A percentile compares a stretch with the other conserved stretches of the same genome.
These are phyloP conservation scores for Oriolus oriolus DNA, from an alignment of 2,113 vertebrate genomes.

Conservation along the genomic window DNA sequence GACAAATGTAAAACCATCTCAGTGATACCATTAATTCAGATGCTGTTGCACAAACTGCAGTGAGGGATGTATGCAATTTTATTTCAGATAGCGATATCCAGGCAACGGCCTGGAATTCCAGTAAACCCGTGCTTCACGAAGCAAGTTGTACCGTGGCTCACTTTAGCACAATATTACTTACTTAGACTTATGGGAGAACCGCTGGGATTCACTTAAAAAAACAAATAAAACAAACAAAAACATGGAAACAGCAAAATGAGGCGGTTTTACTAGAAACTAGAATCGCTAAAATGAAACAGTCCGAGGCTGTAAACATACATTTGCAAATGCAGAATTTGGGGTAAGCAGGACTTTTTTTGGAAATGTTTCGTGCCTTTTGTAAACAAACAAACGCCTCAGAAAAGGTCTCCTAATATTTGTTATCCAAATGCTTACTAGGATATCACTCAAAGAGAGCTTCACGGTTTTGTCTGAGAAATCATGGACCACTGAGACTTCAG, in stretches of 20 bases:
- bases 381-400: background rate
- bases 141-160: background rate
- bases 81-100: background rate
- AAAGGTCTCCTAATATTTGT: background rate
- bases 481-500: accelerated
- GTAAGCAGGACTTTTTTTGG: background rate
- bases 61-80: background rate
- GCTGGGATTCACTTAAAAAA: background rate
- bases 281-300: background rate
- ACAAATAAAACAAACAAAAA: background rate
- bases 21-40: background rate
- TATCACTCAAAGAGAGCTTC: background rate
- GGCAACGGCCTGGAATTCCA: background rate
- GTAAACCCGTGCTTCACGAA: background rate
- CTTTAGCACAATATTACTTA: background rate
- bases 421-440: background rate
- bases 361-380: background rate
- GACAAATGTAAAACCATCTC: background rate
- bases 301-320: background rate
- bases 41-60: background rate
- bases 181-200: background rate
- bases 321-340: background rate
- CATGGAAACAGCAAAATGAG: background rate
- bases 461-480: background rate
- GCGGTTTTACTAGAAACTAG: background rate